Conservation (phyloP, 2,113 vertebrate species). For the Danionella cerebrum region DNA sequence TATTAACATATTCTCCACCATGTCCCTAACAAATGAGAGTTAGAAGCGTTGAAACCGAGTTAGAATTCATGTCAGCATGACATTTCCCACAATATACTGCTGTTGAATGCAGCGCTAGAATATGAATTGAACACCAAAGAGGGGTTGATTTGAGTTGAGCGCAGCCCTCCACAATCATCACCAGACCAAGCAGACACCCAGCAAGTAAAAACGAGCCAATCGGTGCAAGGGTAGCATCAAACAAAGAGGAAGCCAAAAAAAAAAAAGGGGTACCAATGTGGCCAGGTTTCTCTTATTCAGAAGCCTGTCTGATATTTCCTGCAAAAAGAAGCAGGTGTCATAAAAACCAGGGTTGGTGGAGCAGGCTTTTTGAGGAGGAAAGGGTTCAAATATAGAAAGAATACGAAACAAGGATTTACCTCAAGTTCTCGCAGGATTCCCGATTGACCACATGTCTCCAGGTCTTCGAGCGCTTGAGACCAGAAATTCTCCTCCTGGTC, state of each 20-base stretch:
- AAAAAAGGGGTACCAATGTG: slow-evolving; percentile 78
- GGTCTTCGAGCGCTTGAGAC: slow-evolving; percentile 96
- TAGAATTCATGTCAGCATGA: no score
- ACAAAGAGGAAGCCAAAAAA: slow-evolving; percentile 57
- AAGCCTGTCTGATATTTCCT: slow-evolving; percentile 84
- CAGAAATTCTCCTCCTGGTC: slow-evolving; percentile 98
- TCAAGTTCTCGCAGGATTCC: slow-evolving; percentile 96
- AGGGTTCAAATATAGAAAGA: no score
- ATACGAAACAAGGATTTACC: no score
- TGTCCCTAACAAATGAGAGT: no score
- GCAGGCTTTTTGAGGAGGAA: no score
- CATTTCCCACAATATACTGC: no score
- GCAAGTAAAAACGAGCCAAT: slow-evolving; percentile 34
- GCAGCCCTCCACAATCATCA: not conserved
- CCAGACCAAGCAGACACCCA: slow-evolving; percentile 13
- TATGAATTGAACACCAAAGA: slow-evolving; percentile 23
- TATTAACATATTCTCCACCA: no score
- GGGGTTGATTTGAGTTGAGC: slow-evolving; percentile 21
- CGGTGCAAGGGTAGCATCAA: slow-evolving; percentile 38
- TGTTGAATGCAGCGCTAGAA: slow-evolving; percentile 40
- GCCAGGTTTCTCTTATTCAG: slow-evolving; percentile 85
- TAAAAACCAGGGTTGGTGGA: slow-evolving; percentile 33
- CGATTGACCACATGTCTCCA: slow-evolving; percentile 96
- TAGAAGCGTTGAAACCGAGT: no score
- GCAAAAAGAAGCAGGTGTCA: slow-evolving; percentile 64